A percentile compares a stretch with the other conserved stretches of the same genome.
These are phyloP conservation scores for Thalassarche chlororhynchos DNA, from an alignment of 2,113 vertebrate species.

Conservation along the genomic window DNA sequence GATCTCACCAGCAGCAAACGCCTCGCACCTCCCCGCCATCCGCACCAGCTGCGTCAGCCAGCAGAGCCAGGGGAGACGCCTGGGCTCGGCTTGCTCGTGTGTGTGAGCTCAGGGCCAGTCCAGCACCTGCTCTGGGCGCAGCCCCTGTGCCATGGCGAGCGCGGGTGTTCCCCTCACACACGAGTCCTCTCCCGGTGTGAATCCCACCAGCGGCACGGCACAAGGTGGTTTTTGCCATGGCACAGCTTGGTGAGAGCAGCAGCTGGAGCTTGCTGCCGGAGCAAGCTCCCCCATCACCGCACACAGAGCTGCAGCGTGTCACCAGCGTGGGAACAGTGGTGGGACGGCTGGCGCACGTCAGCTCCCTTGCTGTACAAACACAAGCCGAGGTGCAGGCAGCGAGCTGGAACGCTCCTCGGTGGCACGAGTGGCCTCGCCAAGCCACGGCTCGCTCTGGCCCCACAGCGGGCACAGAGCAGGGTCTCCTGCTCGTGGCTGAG, in stretches of 20 bases:
- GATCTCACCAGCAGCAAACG: not conserved
- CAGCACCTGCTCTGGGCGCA: too few species aligned
- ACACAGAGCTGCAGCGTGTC: not conserved
- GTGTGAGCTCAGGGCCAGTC: not conserved
- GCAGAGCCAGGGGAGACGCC: not conserved
- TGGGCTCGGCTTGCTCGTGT: not conserved
- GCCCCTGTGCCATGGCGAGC: not conserved
- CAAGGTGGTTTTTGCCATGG: not conserved
- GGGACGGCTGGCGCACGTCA: not conserved
- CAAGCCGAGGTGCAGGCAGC: not conserved
- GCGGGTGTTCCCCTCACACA: too few species aligned
- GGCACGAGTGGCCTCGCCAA: fast-evolving
- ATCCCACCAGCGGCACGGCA: not conserved
- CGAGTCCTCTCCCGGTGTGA: too few species aligned
- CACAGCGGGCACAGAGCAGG: not conserved
- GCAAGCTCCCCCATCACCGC: not conserved
- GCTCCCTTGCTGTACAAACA: not conserved
- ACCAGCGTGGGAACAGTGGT: not conserved
- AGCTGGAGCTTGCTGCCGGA: not conserved
- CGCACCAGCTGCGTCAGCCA: not conserved
- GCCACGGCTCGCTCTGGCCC: too few species aligned
- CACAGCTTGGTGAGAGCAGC: not conserved
- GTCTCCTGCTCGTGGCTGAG: not conserved
- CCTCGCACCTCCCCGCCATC: not conserved
- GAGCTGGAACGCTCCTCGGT: not conserved